Base-by-base conservation (phyloP, 2,888 invertebrate genomes). In the Drosophila mimetica region DNA sequence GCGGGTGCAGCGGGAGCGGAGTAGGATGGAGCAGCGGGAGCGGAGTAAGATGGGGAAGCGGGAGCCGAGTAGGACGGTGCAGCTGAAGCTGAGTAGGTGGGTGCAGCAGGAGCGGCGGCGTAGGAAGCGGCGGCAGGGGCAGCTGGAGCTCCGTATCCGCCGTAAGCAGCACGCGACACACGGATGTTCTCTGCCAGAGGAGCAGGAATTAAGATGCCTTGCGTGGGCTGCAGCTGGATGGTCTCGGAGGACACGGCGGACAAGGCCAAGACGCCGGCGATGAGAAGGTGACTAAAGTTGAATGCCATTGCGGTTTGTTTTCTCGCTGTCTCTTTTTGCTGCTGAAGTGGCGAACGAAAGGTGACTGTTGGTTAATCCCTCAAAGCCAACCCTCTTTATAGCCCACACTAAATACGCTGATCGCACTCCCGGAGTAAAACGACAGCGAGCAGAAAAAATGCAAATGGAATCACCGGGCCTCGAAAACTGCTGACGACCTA, bases 131-230 rank as follows among this genome's bases (percentile, higher is more conserved):
- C 70, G 9, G 72, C 57, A 2, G 42, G 25, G 25, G 42, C 42
- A 20, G 81, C 66, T 14, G 74, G 69, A 13, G 74, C 65, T 2
- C 70, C 73, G 61, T 81, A 82, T 34, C 77, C 58, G 14, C 85
- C 81, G 39, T 89, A 86, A 16, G 86, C 83, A 37, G 79, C 72
- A 4, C 86, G 59, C 13, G 88, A 77, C 14, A 89, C 71, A 48
- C 89, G 89, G 54, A 90, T 71, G 42, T 81, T 77, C 57, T 90
- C 83, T 13, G 88, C 90, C 57, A 89, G 39, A n/a, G 88, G 88
- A 1, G 86, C 90, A 32, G 90, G 90, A 36, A 90, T 90, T n/a
- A 90, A 76, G 52, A 90, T 90, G 22, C 90, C 89, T 34, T 87
- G 89, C 0, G 89, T 83, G 18, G 89, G 85, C 69, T 89, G 88